Evolutionary conservation across 2,113 vertebrate genomes (phyloP).

Genomic region (Uria aalge): DNA sequence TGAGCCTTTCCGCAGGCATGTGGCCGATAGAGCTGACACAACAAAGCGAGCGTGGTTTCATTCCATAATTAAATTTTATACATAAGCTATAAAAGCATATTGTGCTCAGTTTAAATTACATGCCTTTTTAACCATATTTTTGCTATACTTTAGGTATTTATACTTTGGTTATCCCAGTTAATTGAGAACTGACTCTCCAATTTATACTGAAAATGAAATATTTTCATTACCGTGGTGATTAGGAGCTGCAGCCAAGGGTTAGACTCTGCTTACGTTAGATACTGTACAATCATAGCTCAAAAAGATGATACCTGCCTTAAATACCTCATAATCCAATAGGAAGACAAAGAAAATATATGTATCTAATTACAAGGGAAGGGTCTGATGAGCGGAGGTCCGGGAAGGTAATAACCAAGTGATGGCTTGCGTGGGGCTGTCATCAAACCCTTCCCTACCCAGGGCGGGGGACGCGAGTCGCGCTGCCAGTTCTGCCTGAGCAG

Average conservation of each 20-base stretch:
- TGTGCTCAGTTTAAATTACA: neutral
- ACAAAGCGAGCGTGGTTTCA: rapidly evolving
- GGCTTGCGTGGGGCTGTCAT: neutral
- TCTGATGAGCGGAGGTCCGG: neutral
- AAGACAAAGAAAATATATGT: neutral
- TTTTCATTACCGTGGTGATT: neutral
- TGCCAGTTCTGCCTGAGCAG: slow-evolving; percentile 5
- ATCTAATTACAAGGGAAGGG: neutral
- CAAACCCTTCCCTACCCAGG: neutral
- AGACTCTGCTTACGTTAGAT: neutral
- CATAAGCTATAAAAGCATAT: neutral
- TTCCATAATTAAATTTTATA: neutral
- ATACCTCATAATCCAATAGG: neutral
- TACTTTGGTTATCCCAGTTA: neutral
- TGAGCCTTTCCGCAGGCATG: neutral
- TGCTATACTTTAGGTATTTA: neutral
- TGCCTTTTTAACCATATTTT: neutral
- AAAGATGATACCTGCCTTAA: slow-evolving; percentile 16
- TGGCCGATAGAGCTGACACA: neutral
- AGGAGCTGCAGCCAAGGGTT: slow-evolving; percentile 11
- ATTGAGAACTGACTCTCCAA: neutral
- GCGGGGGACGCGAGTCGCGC: rapidly evolving
- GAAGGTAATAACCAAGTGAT: neutral
- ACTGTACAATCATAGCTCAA: neutral
- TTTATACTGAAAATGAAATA: slow-evolving; percentile 7